Base-by-base conservation (phyloP, 2,113 vertebrate species). In the Dipodomys stephensi region DNA sequence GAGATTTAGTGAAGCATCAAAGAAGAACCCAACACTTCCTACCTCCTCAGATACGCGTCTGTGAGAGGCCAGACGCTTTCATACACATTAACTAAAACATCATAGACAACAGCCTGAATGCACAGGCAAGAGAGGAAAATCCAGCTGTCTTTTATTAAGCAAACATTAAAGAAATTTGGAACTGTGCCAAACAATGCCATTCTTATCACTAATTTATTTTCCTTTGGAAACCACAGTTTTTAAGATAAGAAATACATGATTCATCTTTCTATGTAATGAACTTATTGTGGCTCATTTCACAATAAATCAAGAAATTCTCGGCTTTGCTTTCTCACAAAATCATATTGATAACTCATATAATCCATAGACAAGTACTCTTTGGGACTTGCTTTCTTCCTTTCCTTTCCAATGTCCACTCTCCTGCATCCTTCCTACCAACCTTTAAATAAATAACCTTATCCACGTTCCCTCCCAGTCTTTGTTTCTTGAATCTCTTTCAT, bases 211-310 rank as follows among this genome's bases (percentile, higher is more conserved):
- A 79, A 73, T 46, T 32, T 28, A 86, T 79, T 91, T 94, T 86
- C 57, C 85, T 93, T 91, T 62, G 72, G 67, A 89, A 94, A 88
- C 86, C 16, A 39, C 1, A 35, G 10, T 49, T 78, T 96, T 90
- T 44, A 2, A 68, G 84, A 82, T 74, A 71, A 88, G 92, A 60
- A 71, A 71, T 22, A 19, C 18, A 32, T 27, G 72, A 2, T 68
- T 81, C 67, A 25, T 67, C 1, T 23, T 81, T 27, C n/a, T 27
- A 16, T 44, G 22, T 67, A 83, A 27, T 46, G 13, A 16, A 4
- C 87, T 83, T n/a, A 27, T 64, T 62, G 60, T 10, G 13, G 1
- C 25, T 78, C 64, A 72, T 46, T 90, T 90, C 83, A 68, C 15
- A 76, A 69, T 69, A 27, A 32, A 35, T 74, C 67, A 62, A 39